Evolutionary conservation across 1,140 invertebrate genomes (phyloP), one percentile per base, ranked within the genome.

Genomic region (Drosophila chauvacae): DNA sequence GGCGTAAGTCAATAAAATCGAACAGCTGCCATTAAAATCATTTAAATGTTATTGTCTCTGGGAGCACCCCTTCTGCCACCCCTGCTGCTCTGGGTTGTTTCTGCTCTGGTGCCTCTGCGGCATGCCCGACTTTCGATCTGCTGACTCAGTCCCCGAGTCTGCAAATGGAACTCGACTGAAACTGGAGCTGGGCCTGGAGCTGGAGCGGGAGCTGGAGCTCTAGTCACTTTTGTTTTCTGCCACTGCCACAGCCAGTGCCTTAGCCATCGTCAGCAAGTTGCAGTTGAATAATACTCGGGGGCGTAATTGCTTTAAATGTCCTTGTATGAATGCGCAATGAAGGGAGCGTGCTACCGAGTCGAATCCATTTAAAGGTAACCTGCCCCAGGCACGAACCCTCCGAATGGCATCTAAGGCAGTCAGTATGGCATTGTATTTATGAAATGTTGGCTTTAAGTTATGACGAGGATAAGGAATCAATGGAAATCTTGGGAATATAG

Each of bases 21-120:
- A 90, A 90, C 85, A 90, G 81, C 85, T 90, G 85, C 85, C 85
- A 90, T 90, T 90, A 90, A 90, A 90, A 90, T 90, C 85, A 90
- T 90, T 90, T 90, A 90, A 90, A 90, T 90, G 85, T 90, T 90
- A 90, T 90, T 90, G 85, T 90, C 85, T 90, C 76, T 80, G 65
- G 71, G 72, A 72, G 51, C 51, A 50, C 26, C 45, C 45, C 26
- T 56, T 71, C n/a, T 14, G 18, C 51, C 18, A 16, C 35, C 20
- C 44, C 44, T 18, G 7, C 69, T 61, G 50, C 69, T 80, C 64
- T 33, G 78, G 80, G 85, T 84, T 84, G 80, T 78, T 83, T 88
- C 85, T 78, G 82, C 85, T 72, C 71, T 90, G 85, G 85, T 88
- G 77, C 80, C 87, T 70, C 73, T 88, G 85, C 73, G 84, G 84